Percentiles rank a stretch among this genome's conserved stretches.
Evolutionary conservation across 2,888 invertebrate species (phyloP).

Genomic region (Lithodes maja): DNA sequence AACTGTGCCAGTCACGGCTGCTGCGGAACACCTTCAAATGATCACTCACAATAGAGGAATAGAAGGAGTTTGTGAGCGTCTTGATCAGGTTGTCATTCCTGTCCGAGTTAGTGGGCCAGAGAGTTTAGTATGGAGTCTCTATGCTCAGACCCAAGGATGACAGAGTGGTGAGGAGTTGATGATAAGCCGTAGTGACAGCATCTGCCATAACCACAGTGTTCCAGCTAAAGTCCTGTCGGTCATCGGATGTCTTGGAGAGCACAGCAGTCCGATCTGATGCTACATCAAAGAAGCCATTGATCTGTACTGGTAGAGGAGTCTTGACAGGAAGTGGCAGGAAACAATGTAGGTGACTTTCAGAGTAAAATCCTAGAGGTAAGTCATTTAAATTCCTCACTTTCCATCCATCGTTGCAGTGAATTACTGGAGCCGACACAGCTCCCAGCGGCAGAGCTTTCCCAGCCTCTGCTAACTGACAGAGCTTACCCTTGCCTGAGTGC

Average conservation of each 20-base stretch:
- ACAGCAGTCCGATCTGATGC: slow-evolving; percentile 50
- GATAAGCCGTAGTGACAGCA: slow-evolving; percentile 33
- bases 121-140: background rate
- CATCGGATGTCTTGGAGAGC: slow-evolving; percentile 39
- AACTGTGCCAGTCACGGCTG: slow-evolving; percentile 16
- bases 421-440: slow-evolving; percentile 41
- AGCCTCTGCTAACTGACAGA: slow-evolving; percentile 16
- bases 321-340: slow-evolving; percentile 48
- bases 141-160: background rate
- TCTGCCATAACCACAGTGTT: slow-evolving; percentile 36
- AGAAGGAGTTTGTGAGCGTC: slow-evolving; percentile 18
- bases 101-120: slow-evolving; percentile 22
- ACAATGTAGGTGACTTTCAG: slow-evolving; percentile 45
- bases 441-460: slow-evolving; percentile 35
- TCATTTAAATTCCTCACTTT: slow-evolving; percentile 12
- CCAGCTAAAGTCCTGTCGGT: slow-evolving; percentile 30
- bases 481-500: slow-evolving; percentile 35
- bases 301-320: slow-evolving; percentile 34
- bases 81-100: slow-evolving; percentile 1
- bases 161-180: slow-evolving; percentile 8
- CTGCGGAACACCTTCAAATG: slow-evolving; percentile 23
- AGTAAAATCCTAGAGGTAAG: slow-evolving; percentile 44
- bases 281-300: slow-evolving; percentile 47
- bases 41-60: slow-evolving; percentile 11
- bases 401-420: background rate